These are phyloP conservation scores for Acropternis orthonyx DNA, from an alignment of 2,797 vertebrate genomes.

Conservation along the genomic window DNA sequence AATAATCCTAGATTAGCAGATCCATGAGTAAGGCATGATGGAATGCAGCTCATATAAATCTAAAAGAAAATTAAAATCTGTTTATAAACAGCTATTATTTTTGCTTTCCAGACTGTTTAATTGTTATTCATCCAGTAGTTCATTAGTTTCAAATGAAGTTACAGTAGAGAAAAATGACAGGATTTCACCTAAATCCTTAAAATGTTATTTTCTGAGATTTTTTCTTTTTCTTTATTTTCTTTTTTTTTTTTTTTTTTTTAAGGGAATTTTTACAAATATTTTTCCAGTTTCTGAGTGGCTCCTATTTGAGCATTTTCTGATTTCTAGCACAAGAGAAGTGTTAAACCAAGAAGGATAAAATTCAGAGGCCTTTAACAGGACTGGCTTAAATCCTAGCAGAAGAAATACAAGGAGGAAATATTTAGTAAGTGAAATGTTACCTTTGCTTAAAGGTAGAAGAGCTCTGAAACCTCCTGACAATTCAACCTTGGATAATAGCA, in stretches of 20 bases:
- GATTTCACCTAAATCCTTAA: neutral
- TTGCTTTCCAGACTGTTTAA: conserved; percentile 6
- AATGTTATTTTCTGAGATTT: neutral
- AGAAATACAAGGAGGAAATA: neutral
- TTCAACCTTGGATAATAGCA: neutral
- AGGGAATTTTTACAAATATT: neutral
- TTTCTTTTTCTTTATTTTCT: neutral
- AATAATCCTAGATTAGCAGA: neutral
- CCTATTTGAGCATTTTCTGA: neutral
- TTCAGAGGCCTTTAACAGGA: neutral
- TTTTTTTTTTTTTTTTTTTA: neutral
- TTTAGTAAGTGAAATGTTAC: neutral
- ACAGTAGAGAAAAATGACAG: neutral
- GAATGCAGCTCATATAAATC: neutral
- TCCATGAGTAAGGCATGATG: neutral
- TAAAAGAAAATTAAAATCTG: conserved; percentile 10
- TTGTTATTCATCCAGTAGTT: neutral
- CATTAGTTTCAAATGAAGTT: neutral
- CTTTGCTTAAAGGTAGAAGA: neutral
- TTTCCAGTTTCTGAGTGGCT: neutral
- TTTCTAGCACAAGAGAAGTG: neutral
- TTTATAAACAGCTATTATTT: conserved; percentile 34
- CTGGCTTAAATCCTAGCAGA: neutral
- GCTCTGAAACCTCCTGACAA: neutral
- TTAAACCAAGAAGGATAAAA: neutral